These are phyloP conservation scores for Eristalis pertinax DNA, from an alignment of 2,888 invertebrate genomes.

Conservation along the genomic window DNA sequence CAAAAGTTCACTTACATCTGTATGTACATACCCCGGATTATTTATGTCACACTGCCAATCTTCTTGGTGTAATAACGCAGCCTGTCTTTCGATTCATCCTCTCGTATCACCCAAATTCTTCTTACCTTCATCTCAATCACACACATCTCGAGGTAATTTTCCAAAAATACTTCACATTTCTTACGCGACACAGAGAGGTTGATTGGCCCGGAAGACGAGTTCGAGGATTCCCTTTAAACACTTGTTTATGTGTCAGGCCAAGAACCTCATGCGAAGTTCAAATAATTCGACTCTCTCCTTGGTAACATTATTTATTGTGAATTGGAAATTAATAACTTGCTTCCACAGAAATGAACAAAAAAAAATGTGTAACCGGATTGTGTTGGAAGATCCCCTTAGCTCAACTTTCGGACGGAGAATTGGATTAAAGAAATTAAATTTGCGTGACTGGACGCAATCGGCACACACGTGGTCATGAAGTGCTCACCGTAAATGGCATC, in stretches of 20 bases:
- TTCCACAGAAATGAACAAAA: conserved; percentile 5
- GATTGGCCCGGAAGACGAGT: conserved; percentile 19
- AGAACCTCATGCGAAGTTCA: neutral
- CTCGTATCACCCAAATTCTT: too few relatives aligned
- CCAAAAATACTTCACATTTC: neutral
- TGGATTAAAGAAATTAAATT: conserved; percentile 11
- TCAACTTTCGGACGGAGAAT: neutral
- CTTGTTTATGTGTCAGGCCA: conserved; percentile 13
- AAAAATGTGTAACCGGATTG: neutral
- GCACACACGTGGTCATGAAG: neutral
- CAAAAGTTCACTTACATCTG: neutral
- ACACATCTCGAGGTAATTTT: neutral
- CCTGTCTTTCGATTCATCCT: neutral
- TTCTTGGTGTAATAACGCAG: neutral
- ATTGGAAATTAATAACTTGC: conserved; percentile 15
- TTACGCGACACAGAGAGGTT: conserved; percentile 2
- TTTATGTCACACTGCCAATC: neutral
- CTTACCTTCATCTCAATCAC: neutral
- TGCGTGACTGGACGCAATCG: conserved; percentile 7
- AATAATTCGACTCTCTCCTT: neutral
- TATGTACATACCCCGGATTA: neutral
- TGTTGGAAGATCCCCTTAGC: neutral
- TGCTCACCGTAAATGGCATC: neutral
- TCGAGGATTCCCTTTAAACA: conserved; percentile 7
- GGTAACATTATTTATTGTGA: neutral